Conservation (phyloP, 2,797 vertebrate genomes). For the Coranthus polyacanthus region DNA sequence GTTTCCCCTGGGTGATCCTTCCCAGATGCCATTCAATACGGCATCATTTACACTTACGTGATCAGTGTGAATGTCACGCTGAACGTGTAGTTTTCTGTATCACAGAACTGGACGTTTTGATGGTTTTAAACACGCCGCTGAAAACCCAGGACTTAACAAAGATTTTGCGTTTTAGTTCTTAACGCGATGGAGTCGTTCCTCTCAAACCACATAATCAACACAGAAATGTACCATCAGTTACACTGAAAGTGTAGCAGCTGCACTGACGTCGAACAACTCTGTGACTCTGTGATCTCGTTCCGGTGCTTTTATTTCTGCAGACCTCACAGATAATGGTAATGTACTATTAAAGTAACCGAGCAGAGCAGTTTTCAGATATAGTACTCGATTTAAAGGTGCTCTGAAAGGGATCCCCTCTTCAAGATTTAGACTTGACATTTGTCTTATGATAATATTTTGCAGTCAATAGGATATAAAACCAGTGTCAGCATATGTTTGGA, state of each 20-base stretch:
- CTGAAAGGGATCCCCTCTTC: background rate
- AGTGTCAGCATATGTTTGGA: too few species aligned
- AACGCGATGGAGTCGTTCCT: background rate
- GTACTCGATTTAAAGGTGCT: background rate
- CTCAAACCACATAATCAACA: slow-evolving; percentile 1
- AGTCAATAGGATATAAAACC: background rate
- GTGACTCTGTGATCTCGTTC: slow-evolving; percentile 6
- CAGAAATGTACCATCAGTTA: background rate
- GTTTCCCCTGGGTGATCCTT: slow-evolving; percentile 38
- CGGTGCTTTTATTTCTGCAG: slow-evolving; percentile 1
- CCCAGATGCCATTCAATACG: slow-evolving; percentile 27
- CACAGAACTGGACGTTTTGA: background rate
- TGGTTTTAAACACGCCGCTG: too few species aligned
- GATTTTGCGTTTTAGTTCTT: background rate
- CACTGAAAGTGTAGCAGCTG: slow-evolving; percentile 4
- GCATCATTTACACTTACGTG: slow-evolving; percentile 20
- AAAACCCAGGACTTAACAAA: background rate
- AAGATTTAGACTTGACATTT: background rate
- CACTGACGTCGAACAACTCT: background rate
- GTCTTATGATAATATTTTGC: too few species aligned
- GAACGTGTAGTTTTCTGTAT: background rate
- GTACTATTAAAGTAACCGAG: background rate
- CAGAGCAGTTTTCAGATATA: too few species aligned
- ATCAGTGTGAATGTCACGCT: slow-evolving; percentile 15
- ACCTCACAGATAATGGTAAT: background rate